These are phyloP conservation scores for Chaetodon trifasciatus DNA, from an alignment of 2,797 vertebrate species.

Conservation along the genomic window DNA sequence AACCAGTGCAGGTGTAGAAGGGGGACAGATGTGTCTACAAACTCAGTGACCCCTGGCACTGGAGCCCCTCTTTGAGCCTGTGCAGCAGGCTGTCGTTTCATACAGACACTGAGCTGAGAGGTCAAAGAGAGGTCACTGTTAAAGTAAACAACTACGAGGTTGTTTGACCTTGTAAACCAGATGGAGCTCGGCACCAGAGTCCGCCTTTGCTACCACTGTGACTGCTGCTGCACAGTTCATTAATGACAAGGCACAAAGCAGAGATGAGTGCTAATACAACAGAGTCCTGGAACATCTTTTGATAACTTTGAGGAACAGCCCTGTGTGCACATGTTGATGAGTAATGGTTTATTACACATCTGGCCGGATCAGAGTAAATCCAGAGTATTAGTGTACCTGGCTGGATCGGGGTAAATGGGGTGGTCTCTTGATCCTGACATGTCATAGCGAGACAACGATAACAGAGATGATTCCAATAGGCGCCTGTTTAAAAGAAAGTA, in stretches of 20 bases:
- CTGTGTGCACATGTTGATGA: too few relatives aligned
- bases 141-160: neutral
- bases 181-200: neutral
- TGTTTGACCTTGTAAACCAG: neutral
- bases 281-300: neutral
- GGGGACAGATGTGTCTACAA: neutral
- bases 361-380: neutral
- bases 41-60: neutral
- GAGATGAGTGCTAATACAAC: neutral
- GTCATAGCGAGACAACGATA: conserved; percentile 97
- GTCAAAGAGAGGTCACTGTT: neutral
- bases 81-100: neutral
- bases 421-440: conserved; percentile 97
- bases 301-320: neutral
- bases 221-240: neutral
- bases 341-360: conserved; percentile 44
- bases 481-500: conserved; percentile 85
- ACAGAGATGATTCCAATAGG: conserved; percentile 96
- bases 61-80: neutral
- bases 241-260: neutral
- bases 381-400: conserved; percentile 85
- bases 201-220: neutral
- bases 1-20: neutral
- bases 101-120: neutral
- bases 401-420: conserved; percentile 99